These are phyloP conservation scores for Pentalonia nigronervosa DNA, from an alignment of 1,140 invertebrate genomes.

Conservation along the genomic window DNA sequence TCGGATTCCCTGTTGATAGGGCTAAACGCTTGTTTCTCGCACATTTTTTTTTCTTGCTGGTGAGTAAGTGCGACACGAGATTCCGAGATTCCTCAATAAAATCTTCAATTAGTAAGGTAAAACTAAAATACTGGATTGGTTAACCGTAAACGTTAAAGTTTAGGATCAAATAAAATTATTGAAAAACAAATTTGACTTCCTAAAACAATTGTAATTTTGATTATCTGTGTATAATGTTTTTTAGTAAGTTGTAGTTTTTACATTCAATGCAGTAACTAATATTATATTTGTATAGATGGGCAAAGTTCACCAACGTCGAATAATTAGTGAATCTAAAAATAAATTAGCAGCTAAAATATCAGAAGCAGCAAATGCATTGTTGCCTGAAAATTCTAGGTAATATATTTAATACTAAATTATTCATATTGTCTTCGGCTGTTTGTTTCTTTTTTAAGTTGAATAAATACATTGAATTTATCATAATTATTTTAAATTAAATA, in stretches of 20 bases:
- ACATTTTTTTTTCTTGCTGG: too few relatives aligned
- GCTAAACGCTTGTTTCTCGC: too few relatives aligned
- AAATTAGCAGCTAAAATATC: conserved; percentile 77
- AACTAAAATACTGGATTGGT: neutral
- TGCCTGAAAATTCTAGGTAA: conserved; percentile 79
- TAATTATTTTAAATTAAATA: conserved; percentile 45
- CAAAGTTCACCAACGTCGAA: conserved; percentile 49
- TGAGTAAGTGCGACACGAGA: too few relatives aligned
- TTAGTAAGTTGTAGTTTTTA: neutral
- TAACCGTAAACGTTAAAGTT: neutral
- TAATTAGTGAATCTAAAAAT: conserved; percentile 65
- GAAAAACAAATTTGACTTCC: neutral
- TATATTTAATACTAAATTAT: neutral
- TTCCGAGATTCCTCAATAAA: too few relatives aligned
- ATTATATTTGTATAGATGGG: neutral
- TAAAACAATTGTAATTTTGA: neutral
- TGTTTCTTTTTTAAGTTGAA: neutral
- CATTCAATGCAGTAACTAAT: neutral
- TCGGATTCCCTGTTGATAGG: too few relatives aligned
- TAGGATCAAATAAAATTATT: neutral
- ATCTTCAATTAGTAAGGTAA: neutral
- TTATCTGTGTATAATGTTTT: neutral
- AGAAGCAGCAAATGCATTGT: conserved; percentile 77
- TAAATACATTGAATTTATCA: neutral
- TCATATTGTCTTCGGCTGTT: neutral